Evolutionary conservation across 2,888 invertebrate genomes (phyloP).

Genomic region (Gasteruption jaculator): DNA sequence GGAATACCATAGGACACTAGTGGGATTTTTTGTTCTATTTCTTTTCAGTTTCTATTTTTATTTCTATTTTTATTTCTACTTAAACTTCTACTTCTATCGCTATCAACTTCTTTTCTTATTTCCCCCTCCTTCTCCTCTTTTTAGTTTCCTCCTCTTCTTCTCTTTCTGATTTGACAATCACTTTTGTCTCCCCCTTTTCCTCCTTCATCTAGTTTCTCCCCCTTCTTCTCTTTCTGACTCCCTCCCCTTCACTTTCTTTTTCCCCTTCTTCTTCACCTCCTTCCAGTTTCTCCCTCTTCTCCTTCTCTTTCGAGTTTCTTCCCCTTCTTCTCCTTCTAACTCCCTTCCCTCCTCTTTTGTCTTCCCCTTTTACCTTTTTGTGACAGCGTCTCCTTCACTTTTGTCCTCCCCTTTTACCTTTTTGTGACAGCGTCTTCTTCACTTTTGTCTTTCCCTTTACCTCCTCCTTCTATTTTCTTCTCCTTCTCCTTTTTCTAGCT

Average conservation of each 20-base stretch:
- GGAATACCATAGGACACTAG: no score
- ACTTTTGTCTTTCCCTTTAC: constrained; percentile 5
- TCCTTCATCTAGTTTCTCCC: background rate
- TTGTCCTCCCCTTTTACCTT: background rate
- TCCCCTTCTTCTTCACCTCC: constrained; percentile 4
- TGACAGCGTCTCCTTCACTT: constrained; percentile 22
- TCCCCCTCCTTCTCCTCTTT: constrained; percentile 9
- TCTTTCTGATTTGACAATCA: constrained; percentile 10
- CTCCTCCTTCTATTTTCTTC: constrained; percentile 4
- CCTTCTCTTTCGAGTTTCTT: constrained; percentile 1
- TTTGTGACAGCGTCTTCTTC: constrained; percentile 9
- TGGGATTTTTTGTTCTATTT: no score
- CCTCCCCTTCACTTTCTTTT: constrained; percentile 14
- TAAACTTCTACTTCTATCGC: constrained; percentile 2
- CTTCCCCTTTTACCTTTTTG: background rate
- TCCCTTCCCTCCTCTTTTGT: constrained; percentile 4
- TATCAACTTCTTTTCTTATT: constrained; percentile 2
- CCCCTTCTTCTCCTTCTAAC: constrained; percentile 2
- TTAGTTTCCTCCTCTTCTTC: constrained; percentile 9
- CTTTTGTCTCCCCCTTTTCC: background rate
- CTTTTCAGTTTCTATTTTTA: constrained; percentile 9
- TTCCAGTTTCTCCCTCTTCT: constrained; percentile 9
- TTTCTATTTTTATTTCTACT: constrained; percentile 4
- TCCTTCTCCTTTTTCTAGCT: constrained; percentile 7
- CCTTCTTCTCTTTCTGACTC: constrained; percentile 3